A percentile compares a stretch with the other conserved stretches of the same genome.
Conservation (phyloP, 2,113 vertebrate genomes). For the Motacilla tschutschensis region DNA sequence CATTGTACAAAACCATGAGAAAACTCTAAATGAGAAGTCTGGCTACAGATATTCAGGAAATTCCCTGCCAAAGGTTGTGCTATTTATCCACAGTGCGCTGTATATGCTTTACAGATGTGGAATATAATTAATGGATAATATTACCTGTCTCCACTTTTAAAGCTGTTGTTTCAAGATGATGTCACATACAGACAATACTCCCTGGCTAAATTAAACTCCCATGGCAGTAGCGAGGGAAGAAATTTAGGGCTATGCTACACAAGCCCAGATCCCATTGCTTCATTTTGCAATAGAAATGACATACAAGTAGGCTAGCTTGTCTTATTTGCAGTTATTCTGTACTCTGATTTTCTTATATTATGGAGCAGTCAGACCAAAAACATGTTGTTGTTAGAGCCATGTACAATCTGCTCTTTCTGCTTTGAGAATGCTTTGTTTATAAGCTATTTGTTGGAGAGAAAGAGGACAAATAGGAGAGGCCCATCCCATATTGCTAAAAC, state of each 20-base stretch:
- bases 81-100: not conserved
- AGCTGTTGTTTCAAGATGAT: slow-evolving; percentile 19
- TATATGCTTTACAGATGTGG: slow-evolving; percentile 13
- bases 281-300: not conserved
- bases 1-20: not conserved
- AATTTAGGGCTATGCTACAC: not conserved
- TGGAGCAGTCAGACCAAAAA: not conserved
- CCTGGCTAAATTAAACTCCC: not conserved
- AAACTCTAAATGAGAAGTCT: not conserved
- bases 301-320: not conserved
- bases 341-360: slow-evolving; percentile 18
- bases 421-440: slow-evolving; percentile 12
- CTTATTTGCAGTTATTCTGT: slow-evolving; percentile 20
- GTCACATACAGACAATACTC: not conserved
- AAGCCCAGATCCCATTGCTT: not conserved
- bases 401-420: slow-evolving; percentile 8
- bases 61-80: not conserved
- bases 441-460: not conserved
- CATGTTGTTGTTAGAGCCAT: not conserved
- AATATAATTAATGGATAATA: slow-evolving; percentile 8
- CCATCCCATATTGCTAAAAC: not conserved
- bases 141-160: slow-evolving; percentile 15
- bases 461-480: not conserved
- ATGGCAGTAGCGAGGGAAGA: not conserved
- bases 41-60: not conserved